Evolutionary conservation across 1,140 invertebrate genomes (phyloP).

Genomic region (Zaprionus gabonicus): DNA sequence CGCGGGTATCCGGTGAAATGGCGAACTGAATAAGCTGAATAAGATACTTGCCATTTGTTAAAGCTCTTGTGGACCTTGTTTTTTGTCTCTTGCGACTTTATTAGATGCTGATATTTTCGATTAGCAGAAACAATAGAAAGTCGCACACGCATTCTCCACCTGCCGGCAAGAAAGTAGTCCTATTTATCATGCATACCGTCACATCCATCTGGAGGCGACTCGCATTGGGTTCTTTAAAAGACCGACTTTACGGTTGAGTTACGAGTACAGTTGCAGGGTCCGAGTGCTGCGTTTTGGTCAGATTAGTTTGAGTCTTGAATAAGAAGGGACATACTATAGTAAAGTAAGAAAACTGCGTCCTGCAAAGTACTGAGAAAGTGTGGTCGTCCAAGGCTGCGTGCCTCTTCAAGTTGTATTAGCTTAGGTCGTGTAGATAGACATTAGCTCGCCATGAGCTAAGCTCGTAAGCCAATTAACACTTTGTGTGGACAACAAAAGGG

Average conservation of each 20-base stretch:
- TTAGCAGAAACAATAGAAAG: conserved; percentile 19
- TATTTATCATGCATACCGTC: neutral
- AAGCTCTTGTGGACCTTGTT: neutral
- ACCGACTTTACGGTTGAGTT: neutral
- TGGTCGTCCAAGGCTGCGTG: too few relatives aligned
- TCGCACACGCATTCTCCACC: neutral
- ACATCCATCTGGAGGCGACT: neutral
- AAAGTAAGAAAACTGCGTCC: too few relatives aligned
- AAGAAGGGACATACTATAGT: too few relatives aligned
- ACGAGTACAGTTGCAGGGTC: neutral
- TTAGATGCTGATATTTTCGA: conserved; percentile 16
- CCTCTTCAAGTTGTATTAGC: too few relatives aligned
- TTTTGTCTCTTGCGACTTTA: neutral
- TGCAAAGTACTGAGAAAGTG: too few relatives aligned
- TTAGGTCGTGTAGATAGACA: neutral
- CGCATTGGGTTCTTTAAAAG: conserved; percentile 1
- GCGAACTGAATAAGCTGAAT: neutral
- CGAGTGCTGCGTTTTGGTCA: too few relatives aligned
- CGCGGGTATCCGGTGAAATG: conserved; percentile 8
- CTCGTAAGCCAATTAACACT: neutral
- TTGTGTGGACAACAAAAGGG: neutral
- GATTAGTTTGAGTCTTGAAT: too few relatives aligned
- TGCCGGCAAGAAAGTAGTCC: neutral
- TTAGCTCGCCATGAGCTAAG: neutral
- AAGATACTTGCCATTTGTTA: conserved; percentile 8